Conservation (phyloP, 2,113 vertebrate genomes). For the Callorhinus ursinus region DNA sequence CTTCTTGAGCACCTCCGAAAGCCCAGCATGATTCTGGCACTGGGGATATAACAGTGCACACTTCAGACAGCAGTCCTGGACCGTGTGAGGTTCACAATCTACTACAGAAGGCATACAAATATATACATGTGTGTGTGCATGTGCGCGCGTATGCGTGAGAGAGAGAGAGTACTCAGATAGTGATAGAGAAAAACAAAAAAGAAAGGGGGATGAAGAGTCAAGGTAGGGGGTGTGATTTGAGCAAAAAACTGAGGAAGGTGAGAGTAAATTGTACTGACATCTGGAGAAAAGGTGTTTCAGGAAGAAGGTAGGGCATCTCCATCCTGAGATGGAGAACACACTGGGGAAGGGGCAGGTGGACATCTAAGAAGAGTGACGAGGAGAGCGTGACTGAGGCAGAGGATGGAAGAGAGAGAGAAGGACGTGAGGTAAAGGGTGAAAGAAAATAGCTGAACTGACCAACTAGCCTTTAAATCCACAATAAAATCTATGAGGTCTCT, state of each 20-base stretch:
- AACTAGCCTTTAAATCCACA: not conserved
- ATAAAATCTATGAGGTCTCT: not conserved
- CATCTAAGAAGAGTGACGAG: not conserved
- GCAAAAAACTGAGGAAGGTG: not conserved
- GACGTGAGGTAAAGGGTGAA: not conserved
- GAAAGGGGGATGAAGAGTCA: not conserved
- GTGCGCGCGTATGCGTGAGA: not conserved
- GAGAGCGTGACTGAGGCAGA: not conserved
- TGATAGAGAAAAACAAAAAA: not conserved
- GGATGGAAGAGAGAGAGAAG: not conserved
- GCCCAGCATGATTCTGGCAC: not conserved
- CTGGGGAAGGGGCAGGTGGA: not conserved
- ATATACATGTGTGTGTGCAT: no score
- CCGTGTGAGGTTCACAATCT: not conserved
- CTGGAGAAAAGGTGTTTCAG: not conserved
- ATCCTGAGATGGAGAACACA: not conserved
- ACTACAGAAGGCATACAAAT: not conserved
- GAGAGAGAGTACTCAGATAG: not conserved
- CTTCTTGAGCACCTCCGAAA: not conserved
- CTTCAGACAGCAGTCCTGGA: not conserved
- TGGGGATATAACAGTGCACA: not conserved
- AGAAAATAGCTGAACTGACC: not conserved
- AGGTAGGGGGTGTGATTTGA: not conserved
- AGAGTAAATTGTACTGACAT: not conserved
- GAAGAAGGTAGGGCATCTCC: not conserved